Conservation (phyloP, 2,888 invertebrate genomes). For the Thecophora atra region DNA sequence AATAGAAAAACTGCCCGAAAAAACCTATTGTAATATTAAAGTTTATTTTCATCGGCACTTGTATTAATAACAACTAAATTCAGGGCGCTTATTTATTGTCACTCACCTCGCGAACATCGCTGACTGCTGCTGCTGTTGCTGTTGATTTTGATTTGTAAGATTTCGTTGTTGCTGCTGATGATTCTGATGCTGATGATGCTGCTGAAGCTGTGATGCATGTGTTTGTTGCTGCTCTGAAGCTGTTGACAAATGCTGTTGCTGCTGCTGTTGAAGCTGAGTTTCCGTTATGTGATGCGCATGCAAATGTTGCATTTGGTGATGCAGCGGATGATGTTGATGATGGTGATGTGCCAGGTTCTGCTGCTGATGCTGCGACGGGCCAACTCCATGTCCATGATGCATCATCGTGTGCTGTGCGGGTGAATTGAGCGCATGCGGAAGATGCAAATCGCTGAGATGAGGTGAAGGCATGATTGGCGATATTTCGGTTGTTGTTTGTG, state of each 20-base stretch:
- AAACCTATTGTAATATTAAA: too few species aligned
- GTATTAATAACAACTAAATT: too few species aligned
- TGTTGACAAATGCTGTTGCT: too few species aligned
- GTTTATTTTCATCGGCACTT: too few species aligned
- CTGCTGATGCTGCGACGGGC: constrained; percentile 36
- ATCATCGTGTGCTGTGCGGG: constrained; percentile 39
- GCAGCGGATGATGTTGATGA: constrained; percentile 42
- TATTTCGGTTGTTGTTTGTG: constrained; percentile 38
- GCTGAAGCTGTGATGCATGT: constrained; percentile 30
- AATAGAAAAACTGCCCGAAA: too few species aligned
- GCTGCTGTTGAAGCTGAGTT: constrained; percentile 42
- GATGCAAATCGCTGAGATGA: constrained; percentile 43
- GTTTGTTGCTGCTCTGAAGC: constrained; percentile 39
- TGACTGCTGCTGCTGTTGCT: constrained; percentile 50
- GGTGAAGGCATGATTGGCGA: constrained; percentile 45
- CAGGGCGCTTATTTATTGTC: not conserved
- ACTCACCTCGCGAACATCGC: constrained; percentile 55
- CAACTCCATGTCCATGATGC: constrained; percentile 42
- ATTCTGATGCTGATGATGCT: constrained; percentile 39
- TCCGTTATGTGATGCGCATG: constrained; percentile 43
- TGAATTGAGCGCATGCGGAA: not conserved
- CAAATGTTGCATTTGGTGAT: constrained; percentile 42
- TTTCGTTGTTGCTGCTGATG: constrained; percentile 41
- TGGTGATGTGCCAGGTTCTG: constrained; percentile 42
- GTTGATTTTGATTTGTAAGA: too few species aligned